Evolutionary conservation across 2,113 vertebrate species (phyloP).

Genomic region (Upupa epops): DNA sequence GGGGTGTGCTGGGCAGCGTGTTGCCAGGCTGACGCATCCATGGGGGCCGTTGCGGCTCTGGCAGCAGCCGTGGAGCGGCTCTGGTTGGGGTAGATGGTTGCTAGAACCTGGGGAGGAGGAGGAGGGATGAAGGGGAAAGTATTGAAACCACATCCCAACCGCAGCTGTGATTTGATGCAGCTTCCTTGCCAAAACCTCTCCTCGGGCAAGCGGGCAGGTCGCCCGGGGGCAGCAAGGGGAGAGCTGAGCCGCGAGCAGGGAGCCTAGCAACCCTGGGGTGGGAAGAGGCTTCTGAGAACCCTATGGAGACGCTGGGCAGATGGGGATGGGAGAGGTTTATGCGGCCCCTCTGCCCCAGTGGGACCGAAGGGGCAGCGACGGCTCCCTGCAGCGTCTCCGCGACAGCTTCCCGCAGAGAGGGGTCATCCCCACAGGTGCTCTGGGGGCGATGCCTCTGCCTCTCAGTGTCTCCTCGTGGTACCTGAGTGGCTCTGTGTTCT

Average conservation of each 20-base stretch:
- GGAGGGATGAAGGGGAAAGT: conserved; percentile 66
- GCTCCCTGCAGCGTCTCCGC: neutral
- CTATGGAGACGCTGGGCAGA: accelerated
- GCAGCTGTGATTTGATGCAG: conserved; percentile 66
- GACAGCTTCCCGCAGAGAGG: neutral
- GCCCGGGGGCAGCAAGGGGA: neutral
- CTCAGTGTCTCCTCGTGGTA: neutral
- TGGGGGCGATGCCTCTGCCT: accelerated
- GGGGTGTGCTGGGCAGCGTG: neutral
- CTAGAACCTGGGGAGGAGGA: conserved; percentile 33
- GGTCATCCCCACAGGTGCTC: neutral
- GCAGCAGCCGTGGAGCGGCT: neutral
- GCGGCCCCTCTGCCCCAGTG: accelerated
- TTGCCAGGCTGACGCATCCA: accelerated
- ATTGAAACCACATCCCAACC: conserved; percentile 69
- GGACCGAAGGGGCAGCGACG: neutral
- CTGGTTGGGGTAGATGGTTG: neutral
- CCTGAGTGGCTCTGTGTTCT: accelerated
- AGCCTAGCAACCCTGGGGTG: neutral
- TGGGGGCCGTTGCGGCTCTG: accelerated
- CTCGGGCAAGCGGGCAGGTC: neutral
- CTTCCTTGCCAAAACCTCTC: conserved; percentile 65
- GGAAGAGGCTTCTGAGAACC: neutral
- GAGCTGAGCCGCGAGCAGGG: neutral
- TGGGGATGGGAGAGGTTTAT: neutral